These are phyloP conservation scores for Saturnia japonica DNA, from an alignment of 2,888 invertebrate genomes.

Conservation along the genomic window DNA sequence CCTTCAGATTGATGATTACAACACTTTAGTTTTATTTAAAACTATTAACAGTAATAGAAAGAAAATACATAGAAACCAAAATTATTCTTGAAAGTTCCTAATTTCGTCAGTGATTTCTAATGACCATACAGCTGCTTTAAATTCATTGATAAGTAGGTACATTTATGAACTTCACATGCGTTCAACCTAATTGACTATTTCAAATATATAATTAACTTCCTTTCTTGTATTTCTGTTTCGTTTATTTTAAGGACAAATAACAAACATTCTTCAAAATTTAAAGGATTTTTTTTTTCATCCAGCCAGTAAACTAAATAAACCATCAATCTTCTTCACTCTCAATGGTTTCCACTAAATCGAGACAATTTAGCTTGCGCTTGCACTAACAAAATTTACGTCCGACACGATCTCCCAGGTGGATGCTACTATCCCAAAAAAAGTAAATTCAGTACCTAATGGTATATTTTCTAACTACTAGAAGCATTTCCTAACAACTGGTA, in stretches of 20 bases:
- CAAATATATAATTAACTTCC: background rate
- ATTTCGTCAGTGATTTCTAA: background rate
- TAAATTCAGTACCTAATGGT: background rate
- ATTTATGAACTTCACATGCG: background rate
- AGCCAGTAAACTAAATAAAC: slow-evolving; percentile 26
- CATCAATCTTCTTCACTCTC: slow-evolving; percentile 38
- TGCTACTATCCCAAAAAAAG: slow-evolving; percentile 8
- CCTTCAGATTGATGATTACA: background rate
- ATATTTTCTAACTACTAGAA: background rate
- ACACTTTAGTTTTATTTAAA: background rate
- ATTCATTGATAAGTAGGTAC: too few species aligned
- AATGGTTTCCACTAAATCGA: slow-evolving; percentile 33
- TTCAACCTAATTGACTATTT: background rate
- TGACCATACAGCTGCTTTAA: too few species aligned
- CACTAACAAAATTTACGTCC: slow-evolving; percentile 46
- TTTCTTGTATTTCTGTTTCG: background rate
- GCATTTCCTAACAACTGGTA: background rate
- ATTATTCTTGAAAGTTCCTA: background rate
- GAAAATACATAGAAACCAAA: background rate
- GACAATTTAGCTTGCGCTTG: slow-evolving; percentile 42
- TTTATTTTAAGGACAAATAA: background rate
- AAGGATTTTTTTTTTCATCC: slow-evolving; percentile 15
- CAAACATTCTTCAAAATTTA: background rate
- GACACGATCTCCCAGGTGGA: slow-evolving; percentile 37
- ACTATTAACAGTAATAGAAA: background rate